Base-by-base conservation (phyloP, 2,113 vertebrate species). In the Alosa alosa region DNA sequence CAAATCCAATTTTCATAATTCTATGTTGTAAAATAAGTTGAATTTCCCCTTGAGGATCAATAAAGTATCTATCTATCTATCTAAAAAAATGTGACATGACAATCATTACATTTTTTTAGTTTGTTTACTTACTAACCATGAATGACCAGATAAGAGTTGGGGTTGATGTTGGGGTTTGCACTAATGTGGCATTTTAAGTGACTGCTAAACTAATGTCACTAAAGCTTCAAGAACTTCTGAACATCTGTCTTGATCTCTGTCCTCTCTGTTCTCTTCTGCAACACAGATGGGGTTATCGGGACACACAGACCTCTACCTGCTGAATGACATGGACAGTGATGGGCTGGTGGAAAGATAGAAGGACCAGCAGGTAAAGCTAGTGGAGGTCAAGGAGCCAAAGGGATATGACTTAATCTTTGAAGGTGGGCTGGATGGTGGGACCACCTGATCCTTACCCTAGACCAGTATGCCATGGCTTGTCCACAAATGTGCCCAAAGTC, bases 241-340 rank as follows among this genome's bases (percentile, higher is more conserved):
- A 60, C 18, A 60, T 22, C 55, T 22, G 15, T 17, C 55, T 60
- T 36, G 39, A 31, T 60, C 39, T 46, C 13, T 82, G 10, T 41
- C 45, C 31, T 11, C 25, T 18, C 17, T 11, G 15, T 81, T 25
- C 44, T 31, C 91, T 31, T 89, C 81, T 93, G 89, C 68, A 91
- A 96, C 96, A 92, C 94, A 52, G 0, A 72, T 96, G 88, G 95
- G 96, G n/a, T 88, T 96, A n/a, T 93, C 90, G 0, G 87, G 90
- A 39, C 94, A 86, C 90, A 94, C 95, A 2, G 96, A 97, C 87
- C 93, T 97, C 84, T 97, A 96, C 92, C 91, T 98, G 25, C 93
- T 98, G 84, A 96, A 93, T 75, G 91, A 91, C n/a, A 91, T 98
- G 68, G 96, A 97, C 5, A 22, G 91, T 0, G 88, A 92, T 0